phyloP scores from a whole-genome alignment of 2,113 vertebrate species.

The Pseudorasbora parva region DNA sequence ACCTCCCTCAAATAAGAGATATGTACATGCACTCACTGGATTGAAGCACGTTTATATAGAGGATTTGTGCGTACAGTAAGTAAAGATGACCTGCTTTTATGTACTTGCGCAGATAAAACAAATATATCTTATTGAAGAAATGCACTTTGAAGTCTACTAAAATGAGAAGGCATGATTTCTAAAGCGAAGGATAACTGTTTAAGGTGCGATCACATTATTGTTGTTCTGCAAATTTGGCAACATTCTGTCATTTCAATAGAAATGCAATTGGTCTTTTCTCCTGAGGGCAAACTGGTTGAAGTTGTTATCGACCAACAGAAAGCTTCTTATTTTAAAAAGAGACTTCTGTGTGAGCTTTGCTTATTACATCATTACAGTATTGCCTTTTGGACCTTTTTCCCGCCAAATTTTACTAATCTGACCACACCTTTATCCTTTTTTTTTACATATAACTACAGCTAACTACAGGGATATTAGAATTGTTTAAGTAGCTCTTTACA shows the following conservation, averaged over 20 bases:
- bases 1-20: constrained; percentile 29
- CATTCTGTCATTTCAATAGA: background rate
- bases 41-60: background rate
- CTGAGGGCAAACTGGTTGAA: background rate
- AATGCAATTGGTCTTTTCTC: background rate
- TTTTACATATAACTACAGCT: background rate
- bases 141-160: background rate
- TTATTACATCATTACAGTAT: too few relatives aligned
- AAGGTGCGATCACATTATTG: background rate
- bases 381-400: background rate
- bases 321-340: background rate
- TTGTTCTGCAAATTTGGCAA: background rate
- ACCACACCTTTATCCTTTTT: background rate
- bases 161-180: constrained; percentile 9
- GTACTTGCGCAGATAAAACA: constrained; percentile 2
- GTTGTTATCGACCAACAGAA: background rate
- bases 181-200: background rate
- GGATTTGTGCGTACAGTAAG: constrained; percentile 1
- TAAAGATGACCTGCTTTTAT: constrained; percentile 10
- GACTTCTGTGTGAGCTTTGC: too few relatives aligned
- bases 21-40: constrained; percentile 9
- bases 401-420: background rate
- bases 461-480: background rate
- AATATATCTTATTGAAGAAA: constrained; percentile 28
- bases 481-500: constrained; percentile 20